Conservation (phyloP, 2,797 vertebrate genomes). For the Coregonus sp. region DNA sequence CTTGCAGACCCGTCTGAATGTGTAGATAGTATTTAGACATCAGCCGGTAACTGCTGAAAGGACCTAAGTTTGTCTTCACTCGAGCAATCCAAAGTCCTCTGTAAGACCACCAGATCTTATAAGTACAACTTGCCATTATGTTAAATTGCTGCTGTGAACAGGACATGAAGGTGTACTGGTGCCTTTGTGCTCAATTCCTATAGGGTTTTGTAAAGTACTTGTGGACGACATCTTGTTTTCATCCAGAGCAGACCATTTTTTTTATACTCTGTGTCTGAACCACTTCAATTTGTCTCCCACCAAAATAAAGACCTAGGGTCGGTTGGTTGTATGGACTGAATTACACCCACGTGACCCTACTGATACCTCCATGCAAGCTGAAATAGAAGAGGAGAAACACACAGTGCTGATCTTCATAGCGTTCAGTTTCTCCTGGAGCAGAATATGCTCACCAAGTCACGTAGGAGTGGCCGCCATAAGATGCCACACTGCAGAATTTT, state of each 20-base stretch:
- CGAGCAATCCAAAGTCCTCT: background rate
- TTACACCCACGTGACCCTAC: background rate
- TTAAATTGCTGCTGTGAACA: background rate
- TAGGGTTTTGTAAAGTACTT: background rate
- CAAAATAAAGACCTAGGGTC: background rate
- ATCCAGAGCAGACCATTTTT: background rate
- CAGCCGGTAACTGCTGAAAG: too few species aligned
- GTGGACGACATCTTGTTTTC: background rate
- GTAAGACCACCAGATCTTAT: background rate
- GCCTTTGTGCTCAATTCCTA: background rate
- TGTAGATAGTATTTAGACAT: background rate
- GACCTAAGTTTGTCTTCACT: too few species aligned
- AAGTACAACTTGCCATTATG: background rate
- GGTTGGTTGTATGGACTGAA: background rate
- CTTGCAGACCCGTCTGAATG: background rate
- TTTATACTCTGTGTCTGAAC: background rate
- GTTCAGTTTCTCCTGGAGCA: background rate
- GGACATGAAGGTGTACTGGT: background rate
- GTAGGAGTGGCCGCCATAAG: background rate
- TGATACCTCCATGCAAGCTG: background rate
- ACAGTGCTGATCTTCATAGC: background rate
- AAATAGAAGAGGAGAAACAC: background rate
- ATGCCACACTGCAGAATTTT: conserved; percentile 16
- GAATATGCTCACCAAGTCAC: background rate
- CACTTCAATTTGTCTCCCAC: background rate